Percentiles rank a stretch among this genome's conserved stretches.
Evolutionary conservation across 2,113 vertebrate species (phyloP).

Genomic region (Proteles cristata): DNA sequence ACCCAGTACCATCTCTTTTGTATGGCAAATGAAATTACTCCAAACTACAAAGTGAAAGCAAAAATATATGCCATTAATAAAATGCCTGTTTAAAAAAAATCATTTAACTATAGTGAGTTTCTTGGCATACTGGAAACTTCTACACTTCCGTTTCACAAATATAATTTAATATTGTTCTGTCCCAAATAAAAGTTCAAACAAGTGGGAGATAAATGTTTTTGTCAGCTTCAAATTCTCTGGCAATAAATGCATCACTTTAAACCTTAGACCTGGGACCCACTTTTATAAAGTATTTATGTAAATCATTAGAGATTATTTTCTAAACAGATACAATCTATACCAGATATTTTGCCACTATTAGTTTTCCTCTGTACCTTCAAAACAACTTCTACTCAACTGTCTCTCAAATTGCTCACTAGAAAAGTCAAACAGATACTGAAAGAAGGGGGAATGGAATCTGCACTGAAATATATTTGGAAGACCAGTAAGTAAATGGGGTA

Average conservation of each 20-base stretch:
- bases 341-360: background rate
- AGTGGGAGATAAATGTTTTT: background rate
- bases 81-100: background rate
- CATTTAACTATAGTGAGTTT: background rate
- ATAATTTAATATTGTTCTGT: background rate
- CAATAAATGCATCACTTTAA: background rate
- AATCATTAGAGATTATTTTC: background rate
- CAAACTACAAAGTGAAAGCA: background rate
- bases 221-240: background rate
- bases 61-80: background rate
- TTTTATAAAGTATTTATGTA: background rate
- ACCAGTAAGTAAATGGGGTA: accelerated
- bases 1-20: background rate
- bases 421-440: background rate
- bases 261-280: background rate
- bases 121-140: background rate
- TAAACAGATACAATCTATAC: background rate
- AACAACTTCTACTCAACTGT: background rate
- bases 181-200: background rate
- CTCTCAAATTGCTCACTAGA: background rate
- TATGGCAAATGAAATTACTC: background rate
- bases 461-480: background rate
- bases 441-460: background rate
- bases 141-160: background rate
- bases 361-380: background rate